Evolutionary conservation across 1,140 invertebrate species (phyloP), one percentile per base, ranked within the genome.

Genomic region (Venustaconcha ellipsiformis): DNA sequence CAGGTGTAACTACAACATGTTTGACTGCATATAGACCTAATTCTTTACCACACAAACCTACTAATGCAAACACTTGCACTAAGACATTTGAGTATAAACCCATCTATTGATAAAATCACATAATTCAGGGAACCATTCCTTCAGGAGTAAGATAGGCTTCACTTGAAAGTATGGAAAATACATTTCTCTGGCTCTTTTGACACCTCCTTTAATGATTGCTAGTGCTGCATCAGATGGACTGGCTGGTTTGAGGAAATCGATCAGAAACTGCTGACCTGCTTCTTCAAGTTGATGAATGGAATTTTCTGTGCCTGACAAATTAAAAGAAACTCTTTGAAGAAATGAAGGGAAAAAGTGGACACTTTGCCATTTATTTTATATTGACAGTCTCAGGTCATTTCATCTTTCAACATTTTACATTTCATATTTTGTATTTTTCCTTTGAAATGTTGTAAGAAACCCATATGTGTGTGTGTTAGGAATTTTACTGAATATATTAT

Each of bases 281-380:
- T 80, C 72, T 37, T 67, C 62, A 48, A 88, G 67, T 23, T 84
- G 71, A 26, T 64, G 72, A 1, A 88, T 55, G 18, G 86, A 81
- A 76, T 83, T 88, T 48, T 86, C 83, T 65, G 86, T 88, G 17
- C 84, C 86, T 88, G 76, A 14, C 79, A 80, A 48, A 8, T 48
- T 48, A 8, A 48, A 48, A 48, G 37, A 48, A 48, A 48, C 37
- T 48, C 1, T 8, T 48, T 48, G 37, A 48, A 48, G 2, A 48
- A 48, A 48, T 48, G 11, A 48, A 48, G 6, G 6, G 6, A 48
- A 48, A 48, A 48, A 48, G 37, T 48, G 37, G 37, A 48, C 37
- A 48, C 37, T 48, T 48, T 48, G 37, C 37, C 6, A 48, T 48
- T 48, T 48, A 48, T 48, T 48, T 48, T 48, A 48, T 48, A 48